Base-by-base conservation (phyloP, 1,140 invertebrate species). In the Acyrthosiphon pisum region DNA sequence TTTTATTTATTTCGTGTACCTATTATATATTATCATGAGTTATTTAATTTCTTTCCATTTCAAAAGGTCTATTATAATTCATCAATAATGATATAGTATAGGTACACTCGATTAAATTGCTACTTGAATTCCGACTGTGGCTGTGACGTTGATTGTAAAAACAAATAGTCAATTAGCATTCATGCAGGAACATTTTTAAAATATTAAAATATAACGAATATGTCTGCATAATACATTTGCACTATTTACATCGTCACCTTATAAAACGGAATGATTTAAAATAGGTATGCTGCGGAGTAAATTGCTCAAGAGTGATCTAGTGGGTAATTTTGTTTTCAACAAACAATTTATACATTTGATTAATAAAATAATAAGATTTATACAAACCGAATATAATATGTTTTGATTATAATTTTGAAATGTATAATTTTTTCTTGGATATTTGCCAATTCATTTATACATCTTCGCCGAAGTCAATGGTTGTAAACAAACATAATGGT, bases 401-500 rank as follows among this genome's bases (percentile, higher is more conserved):
- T 88, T 88, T 88, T 87, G 30, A 87, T 87, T 50, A 48, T 87
- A 87, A 48, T 22, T 87, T 87, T n/a, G 18, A 50, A 50, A 88
- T 35, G n/a, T 53, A 23, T 90, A 90, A 60, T 56, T 60, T 53
- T 90, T 7, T 60, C 23, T 90, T 60, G 88, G 88, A 60, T 37
- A 14, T 30, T 60, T 30, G 50, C 88, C 88, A 90, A 56, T 90
- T 90, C 23, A 30, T 90, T 90, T 90, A 60, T 90, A 90, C 35
- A 60, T 90, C 53, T 60, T 60, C 35, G 8, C 35, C 50, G 3
- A 20, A 90, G 35, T 90, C 35, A 41, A 41, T 56, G 50, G 50
- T 60, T 90, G 88, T 90, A 90, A 90, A 60, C 37, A 90, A 90
- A 90, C 88, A 37, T 90, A 90, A 37, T 60, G 56, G 88, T 60